Conservation (phyloP, 2,797 vertebrate genomes). For the Vultur gryphus region DNA sequence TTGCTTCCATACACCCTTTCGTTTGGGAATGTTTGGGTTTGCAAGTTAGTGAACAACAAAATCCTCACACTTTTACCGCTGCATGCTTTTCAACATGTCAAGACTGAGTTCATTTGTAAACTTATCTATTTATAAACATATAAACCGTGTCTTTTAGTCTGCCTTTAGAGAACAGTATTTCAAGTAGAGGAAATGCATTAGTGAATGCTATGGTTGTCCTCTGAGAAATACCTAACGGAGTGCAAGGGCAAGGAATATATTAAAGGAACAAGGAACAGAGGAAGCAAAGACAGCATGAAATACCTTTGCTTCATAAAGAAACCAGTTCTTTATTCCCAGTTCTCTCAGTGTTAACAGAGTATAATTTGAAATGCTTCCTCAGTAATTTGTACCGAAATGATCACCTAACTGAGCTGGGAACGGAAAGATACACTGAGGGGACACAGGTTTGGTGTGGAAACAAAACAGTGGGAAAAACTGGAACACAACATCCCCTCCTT, state of each 20-base stretch:
- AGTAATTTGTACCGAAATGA: neutral
- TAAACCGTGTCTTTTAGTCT: neutral
- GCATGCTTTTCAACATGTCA: neutral
- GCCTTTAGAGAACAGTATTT: neutral
- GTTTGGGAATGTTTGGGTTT: neutral
- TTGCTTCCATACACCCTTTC: neutral
- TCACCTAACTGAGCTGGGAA: neutral
- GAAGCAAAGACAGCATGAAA: neutral
- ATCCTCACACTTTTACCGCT: neutral
- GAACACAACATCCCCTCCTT: neutral
- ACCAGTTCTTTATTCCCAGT: neutral
- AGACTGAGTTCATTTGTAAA: neutral
- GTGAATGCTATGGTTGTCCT: neutral
- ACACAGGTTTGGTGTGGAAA: neutral
- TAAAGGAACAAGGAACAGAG: neutral
- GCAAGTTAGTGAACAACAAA: neutral
- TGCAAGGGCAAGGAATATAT: neutral
- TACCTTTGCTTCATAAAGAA: neutral
- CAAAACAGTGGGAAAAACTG: neutral
- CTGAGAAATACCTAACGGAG: neutral
- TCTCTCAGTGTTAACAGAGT: neutral
- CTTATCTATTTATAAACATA: neutral
- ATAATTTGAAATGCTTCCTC: neutral
- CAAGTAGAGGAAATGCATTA: neutral
- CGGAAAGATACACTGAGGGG: neutral